phyloP scores from a whole-genome alignment of 2,797 vertebrate species.

The Argya squamiceps region DNA sequence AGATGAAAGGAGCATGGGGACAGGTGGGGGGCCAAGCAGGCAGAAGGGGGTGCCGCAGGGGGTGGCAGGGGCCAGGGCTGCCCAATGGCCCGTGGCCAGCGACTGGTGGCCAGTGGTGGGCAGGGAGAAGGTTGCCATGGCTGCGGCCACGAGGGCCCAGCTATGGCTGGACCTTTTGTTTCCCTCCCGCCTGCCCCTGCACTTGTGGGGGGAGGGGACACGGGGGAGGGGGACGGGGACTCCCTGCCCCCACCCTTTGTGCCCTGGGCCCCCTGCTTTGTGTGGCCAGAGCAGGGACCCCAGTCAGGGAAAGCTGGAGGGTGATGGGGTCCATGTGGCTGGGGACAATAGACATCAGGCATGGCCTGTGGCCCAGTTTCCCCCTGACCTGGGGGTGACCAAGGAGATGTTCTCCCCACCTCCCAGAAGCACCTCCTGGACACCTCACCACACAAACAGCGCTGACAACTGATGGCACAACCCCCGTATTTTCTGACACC shows the following conservation, averaged over 20 bases:
- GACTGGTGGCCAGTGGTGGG: not conserved
- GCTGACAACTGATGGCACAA: not conserved
- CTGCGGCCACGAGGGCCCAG: not conserved
- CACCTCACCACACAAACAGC: accelerated
- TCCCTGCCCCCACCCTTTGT: constrained; percentile 1
- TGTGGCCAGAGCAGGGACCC: not conserved
- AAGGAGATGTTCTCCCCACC: not conserved
- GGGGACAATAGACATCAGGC: not conserved
- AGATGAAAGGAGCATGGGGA: not conserved
- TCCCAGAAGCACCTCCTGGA: not conserved
- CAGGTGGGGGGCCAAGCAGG: not conserved
- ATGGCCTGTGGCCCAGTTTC: not conserved
- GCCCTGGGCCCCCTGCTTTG: not conserved
- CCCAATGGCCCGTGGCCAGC: not conserved
- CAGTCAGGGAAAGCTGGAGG: not conserved
- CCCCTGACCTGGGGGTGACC: not conserved
- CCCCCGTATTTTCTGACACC: not conserved
- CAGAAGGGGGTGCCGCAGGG: not conserved
- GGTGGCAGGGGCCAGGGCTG: not conserved
- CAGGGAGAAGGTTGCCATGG: not conserved
- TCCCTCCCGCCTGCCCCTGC: not conserved
- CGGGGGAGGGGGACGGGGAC: not conserved
- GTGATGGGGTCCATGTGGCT: not conserved
- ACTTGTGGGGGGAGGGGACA: not conserved
- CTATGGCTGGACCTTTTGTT: constrained; percentile 25